Conservation (phyloP, 2,888 invertebrate genomes). For the Drosophila tanythrix region DNA sequence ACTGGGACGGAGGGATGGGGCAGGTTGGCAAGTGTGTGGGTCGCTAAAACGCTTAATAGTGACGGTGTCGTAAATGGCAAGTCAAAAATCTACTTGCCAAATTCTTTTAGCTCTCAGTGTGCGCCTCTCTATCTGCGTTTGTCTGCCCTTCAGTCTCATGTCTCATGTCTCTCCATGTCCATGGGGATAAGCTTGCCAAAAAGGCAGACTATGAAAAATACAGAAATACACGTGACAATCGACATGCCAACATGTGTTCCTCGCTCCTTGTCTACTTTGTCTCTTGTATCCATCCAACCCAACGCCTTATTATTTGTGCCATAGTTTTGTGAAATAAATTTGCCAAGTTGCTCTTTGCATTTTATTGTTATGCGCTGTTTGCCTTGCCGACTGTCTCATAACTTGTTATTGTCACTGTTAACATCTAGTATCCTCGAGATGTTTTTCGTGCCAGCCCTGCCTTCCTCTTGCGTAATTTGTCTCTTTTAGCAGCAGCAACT, state of each 20-base stretch:
- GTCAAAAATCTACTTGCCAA: slow-evolving; percentile 77
- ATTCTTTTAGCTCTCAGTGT: slow-evolving; percentile 65
- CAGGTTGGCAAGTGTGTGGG: slow-evolving; percentile 35
- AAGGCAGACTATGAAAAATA: slow-evolving; percentile 38
- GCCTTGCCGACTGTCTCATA: slow-evolving; percentile 54
- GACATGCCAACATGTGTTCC: slow-evolving; percentile 69
- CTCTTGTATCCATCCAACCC: background rate
- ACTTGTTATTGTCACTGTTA: slow-evolving; percentile 79
- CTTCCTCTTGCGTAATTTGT: slow-evolving; percentile 48
- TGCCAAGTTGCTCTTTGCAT: slow-evolving; percentile 65
- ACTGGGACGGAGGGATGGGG: background rate
- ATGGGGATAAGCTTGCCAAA: slow-evolving; percentile 53
- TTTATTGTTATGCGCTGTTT: slow-evolving; percentile 69
- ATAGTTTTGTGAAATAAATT: slow-evolving; percentile 75
- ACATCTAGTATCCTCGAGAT: slow-evolving; percentile 59
- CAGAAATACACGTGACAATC: slow-evolving; percentile 65
- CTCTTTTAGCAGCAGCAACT: slow-evolving; percentile 34
- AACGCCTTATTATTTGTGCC: slow-evolving; percentile 62
- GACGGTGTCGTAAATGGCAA: slow-evolving; percentile 61
- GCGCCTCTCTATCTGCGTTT: slow-evolving; percentile 2
- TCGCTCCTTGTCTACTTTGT: slow-evolving; percentile 3
- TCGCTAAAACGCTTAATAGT: slow-evolving; percentile 57
- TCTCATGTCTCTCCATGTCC: slow-evolving; percentile 3
- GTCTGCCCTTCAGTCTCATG: background rate
- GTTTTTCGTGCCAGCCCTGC: slow-evolving; percentile 23